A percentile compares a stretch with the other conserved stretches of the same genome.
Evolutionary conservation across 2,888 invertebrate genomes (phyloP).

Genomic region (Hemicrepidius hirtus): DNA sequence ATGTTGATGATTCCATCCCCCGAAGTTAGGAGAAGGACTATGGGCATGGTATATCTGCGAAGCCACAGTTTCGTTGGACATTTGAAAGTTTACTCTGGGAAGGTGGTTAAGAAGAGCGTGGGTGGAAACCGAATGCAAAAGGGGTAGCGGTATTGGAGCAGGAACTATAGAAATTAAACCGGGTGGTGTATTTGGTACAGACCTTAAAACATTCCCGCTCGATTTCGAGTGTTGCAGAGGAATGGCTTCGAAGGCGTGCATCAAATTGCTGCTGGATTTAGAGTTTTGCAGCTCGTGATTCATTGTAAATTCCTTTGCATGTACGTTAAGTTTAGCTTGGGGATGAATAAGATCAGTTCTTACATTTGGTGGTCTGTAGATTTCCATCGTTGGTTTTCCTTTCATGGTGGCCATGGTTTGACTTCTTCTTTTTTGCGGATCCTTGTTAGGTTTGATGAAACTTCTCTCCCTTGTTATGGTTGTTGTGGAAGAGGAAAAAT

Average conservation of each 20-base stretch:
- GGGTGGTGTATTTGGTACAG: constrained; percentile 63
- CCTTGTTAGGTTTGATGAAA: constrained; percentile 78
- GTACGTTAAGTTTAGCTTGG: constrained; percentile 83
- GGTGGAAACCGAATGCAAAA: constrained; percentile 78
- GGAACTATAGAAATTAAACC: constrained; percentile 64
- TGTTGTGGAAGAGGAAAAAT: constrained; percentile 73
- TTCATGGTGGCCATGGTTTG: constrained; percentile 81
- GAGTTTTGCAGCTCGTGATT: constrained; percentile 75
- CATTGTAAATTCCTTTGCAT: constrained; percentile 94
- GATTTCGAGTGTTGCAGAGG: constrained; percentile 73
- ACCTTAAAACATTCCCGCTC: constrained; percentile 82
- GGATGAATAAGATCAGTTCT: constrained; percentile 66
- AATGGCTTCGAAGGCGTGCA: constrained; percentile 64
- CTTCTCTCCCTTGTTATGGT: constrained; percentile 80
- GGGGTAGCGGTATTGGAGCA: constrained; percentile 66
- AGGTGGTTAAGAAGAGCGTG: constrained; percentile 77
- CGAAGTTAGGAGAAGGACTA: constrained; percentile 56
- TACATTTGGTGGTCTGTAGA: constrained; percentile 88
- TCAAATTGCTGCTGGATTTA: constrained; percentile 69
- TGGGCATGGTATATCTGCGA: constrained; percentile 74
- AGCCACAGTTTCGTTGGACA: constrained; percentile 73
- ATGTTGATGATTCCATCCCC: constrained; percentile 60
- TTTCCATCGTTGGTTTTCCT: constrained; percentile 90
- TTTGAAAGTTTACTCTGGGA: constrained; percentile 77
- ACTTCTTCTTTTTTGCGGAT: constrained; percentile 79